Conservation (phyloP, 2,113 vertebrate genomes). For the Paramormyrops kingsleyae region DNA sequence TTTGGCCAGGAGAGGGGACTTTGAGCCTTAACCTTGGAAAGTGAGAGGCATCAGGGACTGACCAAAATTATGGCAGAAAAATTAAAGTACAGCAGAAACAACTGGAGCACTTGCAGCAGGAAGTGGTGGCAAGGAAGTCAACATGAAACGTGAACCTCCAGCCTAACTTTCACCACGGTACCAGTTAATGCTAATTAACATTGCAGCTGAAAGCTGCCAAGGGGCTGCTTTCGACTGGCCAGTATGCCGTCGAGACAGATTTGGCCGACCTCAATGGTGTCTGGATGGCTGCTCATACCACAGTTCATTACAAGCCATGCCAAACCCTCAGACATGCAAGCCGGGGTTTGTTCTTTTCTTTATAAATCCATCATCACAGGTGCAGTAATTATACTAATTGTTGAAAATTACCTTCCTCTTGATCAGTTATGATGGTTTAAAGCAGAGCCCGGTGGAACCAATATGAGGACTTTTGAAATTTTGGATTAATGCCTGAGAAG, state of each 20-base stretch:
- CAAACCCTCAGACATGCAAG: background rate
- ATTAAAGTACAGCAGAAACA: background rate
- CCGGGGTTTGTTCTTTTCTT: background rate
- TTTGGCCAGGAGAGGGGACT: background rate
- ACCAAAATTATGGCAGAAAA: background rate
- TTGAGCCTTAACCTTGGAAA: background rate
- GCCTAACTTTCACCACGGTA: background rate
- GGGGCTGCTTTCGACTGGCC: background rate
- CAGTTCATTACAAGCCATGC: background rate
- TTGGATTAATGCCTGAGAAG: background rate
- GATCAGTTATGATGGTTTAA: background rate
- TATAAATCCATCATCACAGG: background rate
- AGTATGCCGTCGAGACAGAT: background rate
- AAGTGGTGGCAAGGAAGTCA: background rate
- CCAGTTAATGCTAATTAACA: background rate
- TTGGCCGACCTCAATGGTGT: background rate
- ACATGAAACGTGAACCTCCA: background rate
- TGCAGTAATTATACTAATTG: slow-evolving; percentile 3
- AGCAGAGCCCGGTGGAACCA: background rate
- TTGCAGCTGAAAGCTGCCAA: background rate
- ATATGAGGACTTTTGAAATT: background rate
- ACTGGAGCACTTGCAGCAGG: background rate
- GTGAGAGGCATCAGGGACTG: background rate
- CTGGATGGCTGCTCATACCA: background rate
- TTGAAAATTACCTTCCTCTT: background rate